Base-by-base conservation (phyloP, 2,888 invertebrate species). In the Drosophila testacea region DNA sequence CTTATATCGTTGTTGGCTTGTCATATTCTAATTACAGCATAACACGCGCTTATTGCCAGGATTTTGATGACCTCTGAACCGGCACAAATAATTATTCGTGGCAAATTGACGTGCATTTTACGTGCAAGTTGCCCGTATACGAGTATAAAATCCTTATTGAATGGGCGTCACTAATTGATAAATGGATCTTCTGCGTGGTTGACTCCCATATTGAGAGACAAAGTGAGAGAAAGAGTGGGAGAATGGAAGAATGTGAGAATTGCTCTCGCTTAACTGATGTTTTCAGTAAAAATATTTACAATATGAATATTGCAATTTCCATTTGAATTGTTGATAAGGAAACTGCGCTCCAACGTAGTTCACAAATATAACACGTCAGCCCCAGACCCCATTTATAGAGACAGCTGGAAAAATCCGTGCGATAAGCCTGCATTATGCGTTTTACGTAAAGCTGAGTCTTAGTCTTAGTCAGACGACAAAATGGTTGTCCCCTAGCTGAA, bases 111-210 rank as follows among this genome's bases (percentile, higher is more conserved):
- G 83, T 79, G 73, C 71, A 73, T 73, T 83, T 83, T 79, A 85
- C 86, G 85, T 87, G 86, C 70, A 69, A 68, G 54, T 72, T 71
- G 59, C 47, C 77, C 74, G 70, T 79, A 77, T 57, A 65, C 56
- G 66, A 59, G n/a, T 36, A 70, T 64, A 34, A 66, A 70, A 66
- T 79, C 73, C 72, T 57, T 55, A 72, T 77, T 73, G 67, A 89
- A 89, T 89, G 83, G 70, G 77, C 90, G 87, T 89, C 68, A 71
- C 86, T 88, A 86, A 86, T 86, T 86, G 86, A 86, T 86, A 88
- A 90, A 83, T 83, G 76, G 72, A 69, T 60, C 59, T 73, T 50
- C 69, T 85, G 85, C 83, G 83, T 83, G 83, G 78, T 57, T 75
- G 57, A 30, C 13, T 63, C 22, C 68, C 50, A 84, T 79, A 73